Conservation (phyloP, 1,140 invertebrate genomes). For the Melanaphis sacchari region DNA sequence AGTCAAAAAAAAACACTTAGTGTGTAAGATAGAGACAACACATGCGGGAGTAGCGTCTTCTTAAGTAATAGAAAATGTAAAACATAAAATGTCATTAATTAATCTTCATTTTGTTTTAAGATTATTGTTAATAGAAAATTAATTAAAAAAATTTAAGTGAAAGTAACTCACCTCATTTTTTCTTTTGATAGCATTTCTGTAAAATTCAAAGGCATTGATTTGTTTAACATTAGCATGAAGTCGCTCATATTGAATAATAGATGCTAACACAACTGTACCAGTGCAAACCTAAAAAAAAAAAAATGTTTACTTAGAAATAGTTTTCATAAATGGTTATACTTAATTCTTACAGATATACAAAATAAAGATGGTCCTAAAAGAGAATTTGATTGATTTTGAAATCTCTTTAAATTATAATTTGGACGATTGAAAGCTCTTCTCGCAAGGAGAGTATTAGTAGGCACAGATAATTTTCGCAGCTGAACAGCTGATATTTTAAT, state of each 20-base stretch:
- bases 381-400: not conserved
- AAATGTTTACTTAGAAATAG: not conserved
- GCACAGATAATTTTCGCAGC: not conserved
- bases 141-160: not conserved
- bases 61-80: not conserved
- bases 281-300: not conserved
- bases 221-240: not conserved
- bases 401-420: not conserved
- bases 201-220: not conserved
- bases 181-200: not conserved
- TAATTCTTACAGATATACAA: slow-evolving; percentile 37
- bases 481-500: not conserved
- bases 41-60: too few relatives aligned
- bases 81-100: not conserved
- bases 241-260: slow-evolving; percentile 48
- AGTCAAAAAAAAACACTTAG: too few relatives aligned
- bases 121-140: not conserved
- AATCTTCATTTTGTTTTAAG: not conserved
- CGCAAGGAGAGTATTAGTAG: not conserved
- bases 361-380: not conserved
- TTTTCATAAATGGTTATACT: not conserved
- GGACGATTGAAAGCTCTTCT: slow-evolving; percentile 16
- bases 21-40: too few relatives aligned
- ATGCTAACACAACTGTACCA: not conserved
- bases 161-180: not conserved